These are phyloP conservation scores for Trichoplusia ni DNA, from an alignment of 1,140 invertebrate species.

Conservation along the genomic window DNA sequence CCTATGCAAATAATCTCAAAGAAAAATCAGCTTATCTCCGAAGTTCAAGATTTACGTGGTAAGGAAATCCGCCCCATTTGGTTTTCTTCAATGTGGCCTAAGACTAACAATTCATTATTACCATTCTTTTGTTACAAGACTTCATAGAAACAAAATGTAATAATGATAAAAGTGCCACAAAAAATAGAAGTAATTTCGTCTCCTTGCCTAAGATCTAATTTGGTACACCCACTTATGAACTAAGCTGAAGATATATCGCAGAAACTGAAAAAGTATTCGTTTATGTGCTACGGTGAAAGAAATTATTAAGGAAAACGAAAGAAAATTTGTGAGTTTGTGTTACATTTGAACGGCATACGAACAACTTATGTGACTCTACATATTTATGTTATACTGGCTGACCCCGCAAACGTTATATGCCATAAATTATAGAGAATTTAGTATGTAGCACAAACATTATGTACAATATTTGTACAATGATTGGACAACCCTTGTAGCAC, in stretches of 20 bases:
- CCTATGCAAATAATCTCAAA: too few species aligned
- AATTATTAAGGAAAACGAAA: slow-evolving; percentile 12
- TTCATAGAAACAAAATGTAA: background rate
- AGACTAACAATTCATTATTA: background rate
- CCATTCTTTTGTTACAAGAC: background rate
- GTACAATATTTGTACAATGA: too few species aligned
- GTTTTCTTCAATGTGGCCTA: background rate
- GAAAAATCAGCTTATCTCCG: too few species aligned
- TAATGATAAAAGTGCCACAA: background rate
- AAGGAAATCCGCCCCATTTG: background rate
- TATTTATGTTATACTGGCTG: too few species aligned
- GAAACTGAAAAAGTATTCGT: background rate
- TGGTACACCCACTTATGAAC: slow-evolving; percentile 1
- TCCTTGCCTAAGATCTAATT: slow-evolving; percentile 11
- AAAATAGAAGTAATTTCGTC: background rate
- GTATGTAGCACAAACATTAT: too few species aligned
- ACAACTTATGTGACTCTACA: too few species aligned
- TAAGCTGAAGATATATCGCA: background rate
- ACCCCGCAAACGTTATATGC: too few species aligned
- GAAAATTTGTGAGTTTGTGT: background rate
- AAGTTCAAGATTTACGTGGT: too few species aligned
- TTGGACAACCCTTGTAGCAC: too few species aligned
- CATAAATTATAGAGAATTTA: too few species aligned
- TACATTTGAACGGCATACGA: too few species aligned
- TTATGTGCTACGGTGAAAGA: slow-evolving; percentile 6